Percentiles rank a stretch among this genome's conserved stretches.
Evolutionary conservation across 1,140 invertebrate genomes (phyloP).

Genomic region (Tetramorium simillimum): DNA sequence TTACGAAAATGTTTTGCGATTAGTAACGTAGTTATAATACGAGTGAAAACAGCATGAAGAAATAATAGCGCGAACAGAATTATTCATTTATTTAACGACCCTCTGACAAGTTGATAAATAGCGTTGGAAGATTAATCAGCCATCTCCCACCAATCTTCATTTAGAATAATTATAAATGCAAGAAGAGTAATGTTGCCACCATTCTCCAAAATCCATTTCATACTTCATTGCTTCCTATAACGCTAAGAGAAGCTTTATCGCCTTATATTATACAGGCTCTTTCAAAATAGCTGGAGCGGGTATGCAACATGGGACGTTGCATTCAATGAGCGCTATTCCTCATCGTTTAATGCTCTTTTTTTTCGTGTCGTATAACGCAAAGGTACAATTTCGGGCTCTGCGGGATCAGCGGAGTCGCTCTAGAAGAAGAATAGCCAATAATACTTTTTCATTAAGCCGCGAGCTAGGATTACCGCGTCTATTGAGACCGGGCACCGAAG

Average conservation of each 20-base stretch:
- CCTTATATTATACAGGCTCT: conserved; percentile 15
- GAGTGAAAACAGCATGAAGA: background rate
- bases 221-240: conserved; percentile 7
- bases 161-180: conserved; percentile 55
- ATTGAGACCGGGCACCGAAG: conserved; percentile 74
- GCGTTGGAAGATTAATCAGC: conserved; percentile 39
- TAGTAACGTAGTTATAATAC: conserved; percentile 2
- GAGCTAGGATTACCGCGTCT: conserved; percentile 77
- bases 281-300: background rate
- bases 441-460: conserved; percentile 81
- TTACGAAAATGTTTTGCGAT: conserved; percentile 19
- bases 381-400: conserved; percentile 67
- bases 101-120: conserved; percentile 56
- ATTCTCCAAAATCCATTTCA: conserved; percentile 42
- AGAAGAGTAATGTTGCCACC: conserved; percentile 44
- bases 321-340: conserved; percentile 44
- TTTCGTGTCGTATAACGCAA: conserved; percentile 54
- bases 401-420: conserved; percentile 51
- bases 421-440: conserved; percentile 78
- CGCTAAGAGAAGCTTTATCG: conserved; percentile 16
- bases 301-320: background rate
- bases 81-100: conserved; percentile 49
- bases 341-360: conserved; percentile 40
- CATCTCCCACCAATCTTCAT: conserved; percentile 50
- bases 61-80: conserved; percentile 33